Evolutionary conservation across 2,797 vertebrate genomes (phyloP).

Genomic region (Centropyge bicolor): DNA sequence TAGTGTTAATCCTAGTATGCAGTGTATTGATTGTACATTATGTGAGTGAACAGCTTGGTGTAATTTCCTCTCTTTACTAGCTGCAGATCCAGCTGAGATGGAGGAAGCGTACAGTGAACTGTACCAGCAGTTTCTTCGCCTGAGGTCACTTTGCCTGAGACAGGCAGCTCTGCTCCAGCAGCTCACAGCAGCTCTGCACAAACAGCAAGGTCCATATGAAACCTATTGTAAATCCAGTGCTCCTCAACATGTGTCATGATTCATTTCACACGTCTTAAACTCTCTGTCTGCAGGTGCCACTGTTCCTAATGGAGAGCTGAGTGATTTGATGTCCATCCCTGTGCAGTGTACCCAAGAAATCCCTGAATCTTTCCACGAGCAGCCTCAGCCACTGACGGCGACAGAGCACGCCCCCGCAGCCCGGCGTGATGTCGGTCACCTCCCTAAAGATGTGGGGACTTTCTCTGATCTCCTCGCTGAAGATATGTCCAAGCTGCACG

Average conservation of each 20-base stretch:
- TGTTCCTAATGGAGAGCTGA: constrained; percentile 42
- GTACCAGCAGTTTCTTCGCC: constrained; percentile 83
- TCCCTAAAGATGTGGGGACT: not conserved
- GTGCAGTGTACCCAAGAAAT: constrained; percentile 75
- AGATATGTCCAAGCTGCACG: constrained; percentile 63
- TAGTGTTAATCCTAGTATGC: not conserved
- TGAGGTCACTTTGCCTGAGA: constrained; percentile 85
- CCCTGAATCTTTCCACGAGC: constrained; percentile 25
- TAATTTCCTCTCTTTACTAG: not conserved
- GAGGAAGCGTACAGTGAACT: constrained; percentile 86
- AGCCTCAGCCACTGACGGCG: constrained; percentile 20
- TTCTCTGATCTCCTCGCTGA: constrained; percentile 54
- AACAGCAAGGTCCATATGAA: constrained; percentile 73
- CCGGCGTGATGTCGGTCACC: not conserved
- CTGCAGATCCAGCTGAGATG: constrained; percentile 74
- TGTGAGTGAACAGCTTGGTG: not conserved
- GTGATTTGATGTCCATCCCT: constrained; percentile 67
- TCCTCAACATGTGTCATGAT: not conserved
- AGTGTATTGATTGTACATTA: not conserved
- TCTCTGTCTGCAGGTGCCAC: constrained; percentile 55
- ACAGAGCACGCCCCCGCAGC: constrained; percentile 16
- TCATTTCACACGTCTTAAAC: not conserved
- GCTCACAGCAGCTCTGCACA: constrained; percentile 77
- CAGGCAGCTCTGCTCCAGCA: constrained; percentile 87
- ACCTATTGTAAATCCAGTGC: not conserved